Evolutionary conservation across 2,888 invertebrate genomes (phyloP).

Genomic region (Trichogramma dendrolimi): DNA sequence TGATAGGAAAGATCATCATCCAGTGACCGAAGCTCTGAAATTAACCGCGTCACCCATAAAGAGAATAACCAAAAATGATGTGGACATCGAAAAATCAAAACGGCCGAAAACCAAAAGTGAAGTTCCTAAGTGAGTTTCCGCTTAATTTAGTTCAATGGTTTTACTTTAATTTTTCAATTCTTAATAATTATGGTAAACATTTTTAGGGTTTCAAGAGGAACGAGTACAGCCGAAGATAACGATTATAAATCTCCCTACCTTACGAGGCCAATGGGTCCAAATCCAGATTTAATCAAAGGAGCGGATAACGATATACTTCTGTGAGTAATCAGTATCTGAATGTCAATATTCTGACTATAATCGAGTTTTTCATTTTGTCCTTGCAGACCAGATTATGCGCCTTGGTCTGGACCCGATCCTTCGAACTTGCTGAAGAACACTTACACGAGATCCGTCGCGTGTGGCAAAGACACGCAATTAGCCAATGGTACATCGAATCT

Average conservation of each 20-base stretch:
- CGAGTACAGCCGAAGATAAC: conserved; percentile 53
- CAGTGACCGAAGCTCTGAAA: conserved; percentile 48
- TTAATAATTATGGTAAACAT: conserved; percentile 3
- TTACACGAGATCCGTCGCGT: conserved; percentile 36
- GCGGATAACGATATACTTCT: conserved; percentile 72
- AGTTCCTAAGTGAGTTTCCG: conserved; percentile 48
- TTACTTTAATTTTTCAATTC: conserved; percentile 9
- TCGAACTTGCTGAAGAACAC: conserved; percentile 53
- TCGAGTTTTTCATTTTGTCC: conserved; percentile 10
- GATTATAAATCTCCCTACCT: conserved; percentile 62
- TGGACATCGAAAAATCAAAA: conserved; percentile 46
- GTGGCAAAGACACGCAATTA: conserved; percentile 58
- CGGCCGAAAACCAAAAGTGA: conserved; percentile 51
- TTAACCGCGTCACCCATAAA: conserved; percentile 48
- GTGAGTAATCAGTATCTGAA: conserved; percentile 57
- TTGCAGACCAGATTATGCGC: conserved; percentile 72
- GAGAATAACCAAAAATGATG: conserved; percentile 40
- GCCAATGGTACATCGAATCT: conserved; percentile 44
- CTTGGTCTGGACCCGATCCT: conserved; percentile 79
- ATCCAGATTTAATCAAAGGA: conserved; percentile 69
- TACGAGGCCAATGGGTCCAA: conserved; percentile 63
- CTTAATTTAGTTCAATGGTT: conserved; percentile 9
- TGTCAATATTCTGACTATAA: not conserved
- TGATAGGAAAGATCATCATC: conserved; percentile 46
- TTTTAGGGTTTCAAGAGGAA: conserved; percentile 51